Evolutionary conservation across 2,888 invertebrate species (phyloP), one percentile per base, ranked within the genome.

Genomic region (Tetropium fuscum): DNA sequence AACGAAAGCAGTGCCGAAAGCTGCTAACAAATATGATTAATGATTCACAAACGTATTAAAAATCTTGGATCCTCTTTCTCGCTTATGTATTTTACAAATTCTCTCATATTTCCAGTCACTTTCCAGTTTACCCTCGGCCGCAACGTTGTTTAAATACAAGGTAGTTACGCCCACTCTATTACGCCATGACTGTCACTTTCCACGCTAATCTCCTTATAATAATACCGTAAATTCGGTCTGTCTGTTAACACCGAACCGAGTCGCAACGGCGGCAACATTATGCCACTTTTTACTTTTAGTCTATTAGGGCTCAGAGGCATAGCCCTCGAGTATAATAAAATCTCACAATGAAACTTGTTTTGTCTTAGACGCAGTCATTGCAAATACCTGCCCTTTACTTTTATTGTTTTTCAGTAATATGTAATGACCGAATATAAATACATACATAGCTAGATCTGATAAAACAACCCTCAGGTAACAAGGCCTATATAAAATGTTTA

Each of bases 111-210:
- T 16, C 7, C n/a, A 41, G 19, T 16, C 10, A 11, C 11, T 34
- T 34, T 34, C 5, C 34, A 34, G 11, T 34, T 34, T 15, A 34
- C 34, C 34, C 41, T 20, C 44, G 25, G 27, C 30, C 44, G 27
- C 27, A n/a, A 16, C 41, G 34, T 51, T 51, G 51, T 40, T 51
- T 51, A 51, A 51, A 51, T 51, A 51, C 51, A 27, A 51, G 11
- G 27, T 16, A 13, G 40, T 27, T 22, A 38, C 78, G 78, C 78
- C 78, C 71, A 76, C 72, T 72, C 77, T 72, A 77, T 77, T 76
- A 78, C 74, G 68, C 62, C 66, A 72, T 79, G 78, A 79, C 77
- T 77, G 74, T 77, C 78, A 77, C 75, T 77, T 78, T 78, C 70
- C 66, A 73, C 74, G 72, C 74, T 76, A 77, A 77, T 78, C 75